Base-by-base conservation (phyloP, 1,140 invertebrate genomes). In the Pissodes strobi region DNA sequence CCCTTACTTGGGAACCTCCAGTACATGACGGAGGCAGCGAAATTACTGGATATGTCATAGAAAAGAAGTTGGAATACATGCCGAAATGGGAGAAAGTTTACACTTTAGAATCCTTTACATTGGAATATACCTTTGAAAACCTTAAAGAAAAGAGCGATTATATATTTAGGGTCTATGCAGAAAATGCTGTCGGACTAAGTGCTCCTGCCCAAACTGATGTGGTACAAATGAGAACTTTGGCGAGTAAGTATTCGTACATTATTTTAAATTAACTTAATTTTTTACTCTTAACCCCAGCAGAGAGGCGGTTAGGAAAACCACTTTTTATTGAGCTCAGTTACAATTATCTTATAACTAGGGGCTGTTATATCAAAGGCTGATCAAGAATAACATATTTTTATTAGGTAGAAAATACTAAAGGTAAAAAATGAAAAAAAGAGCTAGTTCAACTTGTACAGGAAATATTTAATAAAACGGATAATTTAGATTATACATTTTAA, bases 1-100 rank as follows among this genome's bases (percentile, higher is more conserved):
- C 92, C 3, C 80, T 96, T 13, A 84, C 87, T 69, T 98, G 95
- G 95, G 85, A 87, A 67, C 87, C 91, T 43, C 95, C 95, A 10
- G 80, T 83, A 57, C 88, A 86, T 68, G 90, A 89, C 61, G 95
- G 95, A 71, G 94, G 94, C 65, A 88, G 89, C 52, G 87, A 91
- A 72, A 82, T 98, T 17, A 94, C 90, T 64, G 90, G 90, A 57
- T 99, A 99, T 79, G 85, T 97, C 21, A 88, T 99, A 64, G 97
- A 99, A 82, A 95, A 90, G 81, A 90, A 88, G 81, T 84, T 83
- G 66, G 85, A 86, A 67, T 82, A 81, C 41, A 86, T 84, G 38
- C 86, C 87, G 23, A 87, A 85, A 71, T 99, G 97, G 97, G 90
- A 91, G 25, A 94, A 94, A 80, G 87, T 96, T 17, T 88, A 88